Evolutionary conservation across 2,113 vertebrate species (phyloP).

Genomic region (Oriolus oriolus): DNA sequence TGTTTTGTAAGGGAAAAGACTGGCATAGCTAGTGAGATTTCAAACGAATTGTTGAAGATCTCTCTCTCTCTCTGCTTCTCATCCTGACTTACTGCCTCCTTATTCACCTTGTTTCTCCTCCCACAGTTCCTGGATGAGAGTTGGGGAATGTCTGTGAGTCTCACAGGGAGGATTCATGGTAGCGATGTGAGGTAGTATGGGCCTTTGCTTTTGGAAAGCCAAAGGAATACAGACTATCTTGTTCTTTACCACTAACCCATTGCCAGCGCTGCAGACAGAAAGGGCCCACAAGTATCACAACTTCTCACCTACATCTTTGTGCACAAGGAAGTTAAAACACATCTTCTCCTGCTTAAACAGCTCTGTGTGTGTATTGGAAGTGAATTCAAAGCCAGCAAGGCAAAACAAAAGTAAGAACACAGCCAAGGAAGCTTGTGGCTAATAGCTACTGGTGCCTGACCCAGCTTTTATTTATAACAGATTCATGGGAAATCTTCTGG

Average conservation of each 20-base stretch:
- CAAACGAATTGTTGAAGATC: neutral
- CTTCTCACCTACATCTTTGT: neutral
- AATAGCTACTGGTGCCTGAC: neutral
- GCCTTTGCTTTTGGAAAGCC: neutral
- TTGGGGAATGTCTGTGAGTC: neutral
- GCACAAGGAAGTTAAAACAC: neutral
- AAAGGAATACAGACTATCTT: neutral
- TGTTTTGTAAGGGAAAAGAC: neutral
- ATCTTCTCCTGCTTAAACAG: neutral
- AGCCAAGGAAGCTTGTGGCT: neutral
- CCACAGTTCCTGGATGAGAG: neutral
- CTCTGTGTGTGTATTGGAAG: neutral
- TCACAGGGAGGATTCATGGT: neutral
- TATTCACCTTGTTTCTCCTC: neutral
- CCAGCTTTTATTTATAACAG: neutral
- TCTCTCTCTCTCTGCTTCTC: neutral
- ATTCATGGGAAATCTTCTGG: neutral
- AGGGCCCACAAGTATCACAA: neutral
- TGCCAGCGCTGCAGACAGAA: neutral
- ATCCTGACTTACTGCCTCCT: neutral
- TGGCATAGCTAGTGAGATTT: neutral
- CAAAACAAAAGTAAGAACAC: neutral
- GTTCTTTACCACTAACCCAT: neutral
- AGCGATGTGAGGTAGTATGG: fast-evolving
- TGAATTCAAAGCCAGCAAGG: neutral